phyloP scores from a whole-genome alignment of 2,113 vertebrate genomes.

The Orthonyx spaldingii region DNA sequence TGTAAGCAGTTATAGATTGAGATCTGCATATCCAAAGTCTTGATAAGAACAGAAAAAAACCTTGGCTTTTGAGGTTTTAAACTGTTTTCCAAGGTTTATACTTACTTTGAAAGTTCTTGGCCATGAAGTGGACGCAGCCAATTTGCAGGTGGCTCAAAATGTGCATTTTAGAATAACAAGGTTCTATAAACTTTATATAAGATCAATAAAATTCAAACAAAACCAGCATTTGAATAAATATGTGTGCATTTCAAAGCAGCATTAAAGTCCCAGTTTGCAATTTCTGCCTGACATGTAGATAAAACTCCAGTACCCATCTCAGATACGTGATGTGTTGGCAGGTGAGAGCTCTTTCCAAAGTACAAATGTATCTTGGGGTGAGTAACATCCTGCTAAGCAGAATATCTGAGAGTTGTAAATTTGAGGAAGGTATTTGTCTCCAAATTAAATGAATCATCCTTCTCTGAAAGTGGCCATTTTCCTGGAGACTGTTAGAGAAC shows the following conservation, averaged over 20 bases:
- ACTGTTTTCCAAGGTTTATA: neutral
- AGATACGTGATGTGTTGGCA: neutral
- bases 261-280: neutral
- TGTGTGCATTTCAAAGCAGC: neutral
- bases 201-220: neutral
- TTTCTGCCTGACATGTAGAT: neutral
- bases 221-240: neutral
- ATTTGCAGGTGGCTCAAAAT: neutral
- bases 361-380: neutral
- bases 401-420: neutral
- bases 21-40: neutral
- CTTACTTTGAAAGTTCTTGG: neutral
- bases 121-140: neutral
- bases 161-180: neutral
- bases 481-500: neutral
- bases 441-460: conserved; percentile 16
- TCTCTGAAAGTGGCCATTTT: neutral
- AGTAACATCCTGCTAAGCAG: neutral
- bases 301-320: neutral
- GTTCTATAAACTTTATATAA: neutral
- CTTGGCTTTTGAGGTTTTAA: neutral
- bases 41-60: neutral
- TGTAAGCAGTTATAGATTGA: neutral
- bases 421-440: neutral
- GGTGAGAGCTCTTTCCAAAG: neutral